A percentile compares a stretch with the other conserved stretches of the same genome.
These are phyloP conservation scores for Apodemus agrarius DNA, from an alignment of 2,797 vertebrate genomes.

Conservation along the genomic window DNA sequence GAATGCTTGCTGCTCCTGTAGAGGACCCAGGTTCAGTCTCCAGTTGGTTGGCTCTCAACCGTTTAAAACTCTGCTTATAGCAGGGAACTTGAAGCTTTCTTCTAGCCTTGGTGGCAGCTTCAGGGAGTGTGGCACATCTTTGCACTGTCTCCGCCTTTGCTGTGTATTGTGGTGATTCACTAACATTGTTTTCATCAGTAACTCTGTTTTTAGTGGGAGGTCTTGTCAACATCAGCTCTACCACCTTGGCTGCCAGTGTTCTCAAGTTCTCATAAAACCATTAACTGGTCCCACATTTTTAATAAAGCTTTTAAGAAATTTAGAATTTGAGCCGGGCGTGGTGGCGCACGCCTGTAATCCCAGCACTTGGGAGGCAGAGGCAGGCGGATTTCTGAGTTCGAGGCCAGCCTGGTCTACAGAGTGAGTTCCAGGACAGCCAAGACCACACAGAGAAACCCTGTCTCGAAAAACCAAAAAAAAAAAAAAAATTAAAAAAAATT, in stretches of 20 bases:
- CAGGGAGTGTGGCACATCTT: not conserved
- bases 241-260: not conserved
- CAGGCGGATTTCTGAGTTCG: no score
- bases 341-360: no score
- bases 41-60: not conserved
- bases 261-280: constrained; percentile 8
- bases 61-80: not conserved
- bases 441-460: no score
- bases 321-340: no score
- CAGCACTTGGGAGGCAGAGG: no score
- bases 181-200: constrained; percentile 11
- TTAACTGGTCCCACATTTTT: constrained; percentile 5
- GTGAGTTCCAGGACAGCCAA: no score
- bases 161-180: not conserved
- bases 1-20: not conserved
- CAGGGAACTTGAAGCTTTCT: not conserved
- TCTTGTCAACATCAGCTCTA: not conserved
- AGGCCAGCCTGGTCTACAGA: no score
- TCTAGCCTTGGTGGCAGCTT: not conserved
- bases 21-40: not conserved
- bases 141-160: not conserved
- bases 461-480: no score
- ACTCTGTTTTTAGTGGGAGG: not conserved
- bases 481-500: no score
- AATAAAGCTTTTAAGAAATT: constrained; percentile 14